phyloP scores from a whole-genome alignment of 1,140 invertebrate genomes.

The Rhysida immarginata region DNA sequence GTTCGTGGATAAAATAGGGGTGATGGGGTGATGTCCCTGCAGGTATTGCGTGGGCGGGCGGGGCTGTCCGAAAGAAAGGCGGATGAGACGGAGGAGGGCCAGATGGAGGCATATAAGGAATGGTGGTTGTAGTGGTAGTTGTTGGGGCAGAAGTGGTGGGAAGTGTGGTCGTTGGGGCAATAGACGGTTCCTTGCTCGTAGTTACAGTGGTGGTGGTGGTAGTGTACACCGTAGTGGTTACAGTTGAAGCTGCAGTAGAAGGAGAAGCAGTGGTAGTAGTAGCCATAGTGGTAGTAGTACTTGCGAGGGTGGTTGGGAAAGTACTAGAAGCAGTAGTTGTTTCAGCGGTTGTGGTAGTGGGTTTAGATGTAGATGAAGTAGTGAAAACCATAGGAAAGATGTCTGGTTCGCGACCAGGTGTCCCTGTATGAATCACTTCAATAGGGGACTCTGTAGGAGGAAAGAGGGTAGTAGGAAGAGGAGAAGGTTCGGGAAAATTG shows the following conservation, averaged over 20 bases:
- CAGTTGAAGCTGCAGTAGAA: constrained; percentile 11
- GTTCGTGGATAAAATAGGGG: no score
- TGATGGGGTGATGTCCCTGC: no score
- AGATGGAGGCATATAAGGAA: background rate
- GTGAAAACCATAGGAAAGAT: background rate
- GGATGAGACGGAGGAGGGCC: background rate
- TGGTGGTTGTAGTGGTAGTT: constrained; percentile 1
- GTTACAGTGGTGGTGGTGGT: constrained; percentile 22
- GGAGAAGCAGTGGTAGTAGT: constrained; percentile 14
- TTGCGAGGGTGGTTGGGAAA: constrained; percentile 11
- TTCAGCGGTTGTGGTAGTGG: background rate
- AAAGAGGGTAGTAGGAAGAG: background rate
- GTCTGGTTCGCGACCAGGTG: background rate
- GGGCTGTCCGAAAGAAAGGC: no score
- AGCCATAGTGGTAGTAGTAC: constrained; percentile 8
- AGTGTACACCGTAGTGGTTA: constrained; percentile 18
- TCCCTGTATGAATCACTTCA: constrained; percentile 4
- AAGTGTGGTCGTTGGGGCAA: constrained; percentile 15
- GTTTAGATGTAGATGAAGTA: background rate
- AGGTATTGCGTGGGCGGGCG: no score
- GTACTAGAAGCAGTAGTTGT: constrained; percentile 11
- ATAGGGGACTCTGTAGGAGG: constrained; percentile 6
- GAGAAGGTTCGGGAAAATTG: background rate
- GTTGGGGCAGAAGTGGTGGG: constrained; percentile 13
- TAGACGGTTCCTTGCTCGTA: constrained; percentile 12